A percentile compares a stretch with the other conserved stretches of the same genome.
Evolutionary conservation across 2,113 vertebrate species (phyloP).

Genomic region (Tenrec ecaudatus): DNA sequence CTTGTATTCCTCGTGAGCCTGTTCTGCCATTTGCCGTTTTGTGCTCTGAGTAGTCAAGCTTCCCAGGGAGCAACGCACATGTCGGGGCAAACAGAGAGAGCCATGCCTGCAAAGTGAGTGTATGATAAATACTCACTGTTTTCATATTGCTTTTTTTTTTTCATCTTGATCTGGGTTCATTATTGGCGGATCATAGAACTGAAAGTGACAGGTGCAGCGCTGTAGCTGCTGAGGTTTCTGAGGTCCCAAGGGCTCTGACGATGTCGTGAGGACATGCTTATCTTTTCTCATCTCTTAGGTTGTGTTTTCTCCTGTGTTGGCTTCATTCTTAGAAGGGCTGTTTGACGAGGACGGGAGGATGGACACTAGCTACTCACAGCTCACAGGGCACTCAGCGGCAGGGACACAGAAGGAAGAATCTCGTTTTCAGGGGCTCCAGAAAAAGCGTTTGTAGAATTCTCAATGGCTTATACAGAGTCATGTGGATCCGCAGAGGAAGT

Average conservation of each 20-base stretch:
- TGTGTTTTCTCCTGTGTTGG: background rate
- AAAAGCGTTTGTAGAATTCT: background rate
- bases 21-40: background rate
- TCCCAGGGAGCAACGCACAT: background rate
- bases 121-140: background rate
- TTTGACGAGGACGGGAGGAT: constrained; percentile 26
- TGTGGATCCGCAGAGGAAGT: background rate
- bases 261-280: background rate
- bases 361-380: background rate
- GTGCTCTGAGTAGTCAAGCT: background rate
- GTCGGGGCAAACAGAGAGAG: background rate
- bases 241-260: background rate
- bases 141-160: constrained; percentile 19
- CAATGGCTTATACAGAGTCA: background rate
- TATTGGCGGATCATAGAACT: background rate
- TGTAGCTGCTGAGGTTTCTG: background rate
- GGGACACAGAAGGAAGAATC: background rate
- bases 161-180: background rate
- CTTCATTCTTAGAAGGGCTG: constrained; percentile 35
- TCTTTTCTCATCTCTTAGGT: background rate
- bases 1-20: background rate
- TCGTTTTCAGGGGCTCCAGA: background rate
- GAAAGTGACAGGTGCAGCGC: background rate
- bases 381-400: background rate
- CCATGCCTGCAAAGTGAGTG: background rate